Percentiles rank a stretch among this genome's conserved stretches.
These are phyloP conservation scores for Camponotus floridanus DNA, from an alignment of 1,140 invertebrate genomes.

Conservation along the genomic window DNA sequence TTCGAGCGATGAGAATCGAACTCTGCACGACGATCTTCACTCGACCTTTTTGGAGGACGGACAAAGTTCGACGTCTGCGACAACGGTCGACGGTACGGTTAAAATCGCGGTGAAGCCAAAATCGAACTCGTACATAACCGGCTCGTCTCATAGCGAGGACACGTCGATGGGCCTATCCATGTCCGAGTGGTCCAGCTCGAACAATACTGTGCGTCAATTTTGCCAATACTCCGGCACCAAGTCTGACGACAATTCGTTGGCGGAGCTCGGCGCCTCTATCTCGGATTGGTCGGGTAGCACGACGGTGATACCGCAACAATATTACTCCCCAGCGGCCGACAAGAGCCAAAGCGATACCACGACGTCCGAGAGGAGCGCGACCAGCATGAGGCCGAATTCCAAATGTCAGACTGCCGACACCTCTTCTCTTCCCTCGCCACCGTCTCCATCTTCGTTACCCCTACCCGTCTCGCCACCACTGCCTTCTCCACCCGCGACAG, in stretches of 20 bases:
- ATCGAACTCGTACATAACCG: constrained; percentile 90
- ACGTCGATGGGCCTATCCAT: constrained; percentile 93
- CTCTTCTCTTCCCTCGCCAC: constrained; percentile 56
- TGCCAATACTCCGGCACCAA: constrained; percentile 89
- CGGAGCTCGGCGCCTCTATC: constrained; percentile 87
- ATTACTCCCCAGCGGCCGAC: constrained; percentile 78
- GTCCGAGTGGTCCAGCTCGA: constrained; percentile 94
- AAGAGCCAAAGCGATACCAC: constrained; percentile 84
- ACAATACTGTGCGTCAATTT: constrained; percentile 92
- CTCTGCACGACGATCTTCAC: constrained; percentile 84
- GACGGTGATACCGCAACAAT: constrained; percentile 84
- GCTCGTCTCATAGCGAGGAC: constrained; percentile 92
- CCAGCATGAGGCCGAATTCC: constrained; percentile 82
- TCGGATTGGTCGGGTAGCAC: constrained; percentile 88
- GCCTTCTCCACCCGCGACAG: constrained; percentile 34
- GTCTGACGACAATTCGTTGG: constrained; percentile 87
- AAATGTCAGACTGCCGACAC: constrained; percentile 78
- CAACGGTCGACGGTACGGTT: constrained; percentile 92
- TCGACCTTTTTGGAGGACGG: constrained; percentile 83
- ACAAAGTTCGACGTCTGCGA: constrained; percentile 83
- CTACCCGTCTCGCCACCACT: constrained; percentile 41
- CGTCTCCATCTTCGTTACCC: constrained; percentile 38
- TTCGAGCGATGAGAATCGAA: constrained; percentile 87
- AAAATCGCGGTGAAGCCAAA: constrained; percentile 91
- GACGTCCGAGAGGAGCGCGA: constrained; percentile 83